Evolutionary conservation across 2,888 invertebrate genomes (phyloP).

Genomic region (Ectemnius continuus): DNA sequence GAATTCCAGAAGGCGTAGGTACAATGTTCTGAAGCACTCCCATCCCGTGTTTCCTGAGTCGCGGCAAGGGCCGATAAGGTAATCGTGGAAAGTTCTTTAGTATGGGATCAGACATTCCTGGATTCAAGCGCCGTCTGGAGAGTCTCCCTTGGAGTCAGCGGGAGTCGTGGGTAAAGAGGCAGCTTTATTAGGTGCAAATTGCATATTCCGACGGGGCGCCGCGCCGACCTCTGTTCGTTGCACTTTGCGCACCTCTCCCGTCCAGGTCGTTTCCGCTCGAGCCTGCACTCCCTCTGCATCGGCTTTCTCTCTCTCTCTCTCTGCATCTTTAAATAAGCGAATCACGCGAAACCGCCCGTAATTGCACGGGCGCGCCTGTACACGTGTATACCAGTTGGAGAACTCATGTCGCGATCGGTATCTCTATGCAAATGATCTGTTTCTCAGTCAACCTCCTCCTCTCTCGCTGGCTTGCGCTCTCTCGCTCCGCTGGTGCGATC

Average conservation of each 20-base stretch:
- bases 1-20: too few relatives aligned
- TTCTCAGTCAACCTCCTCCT: neutral
- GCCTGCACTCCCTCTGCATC: slow-evolving; percentile 24
- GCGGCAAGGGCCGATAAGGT: slow-evolving; percentile 19
- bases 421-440: slow-evolving; percentile 38
- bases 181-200: slow-evolving; percentile 67
- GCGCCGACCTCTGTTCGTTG: slow-evolving; percentile 15
- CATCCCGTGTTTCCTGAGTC: too few relatives aligned
- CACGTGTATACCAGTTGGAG: slow-evolving; percentile 34
- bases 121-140: too few relatives aligned
- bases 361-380: slow-evolving; percentile 20
- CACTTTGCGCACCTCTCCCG: slow-evolving; percentile 6
- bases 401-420: slow-evolving; percentile 33
- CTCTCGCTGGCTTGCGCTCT: neutral
- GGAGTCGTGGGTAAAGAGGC: slow-evolving; percentile 36
- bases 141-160: too few relatives aligned
- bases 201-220: slow-evolving; percentile 31
- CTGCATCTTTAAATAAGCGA: slow-evolving; percentile 42
- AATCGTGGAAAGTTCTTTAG: slow-evolving; percentile 34
- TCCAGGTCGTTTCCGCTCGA: slow-evolving; percentile 14
- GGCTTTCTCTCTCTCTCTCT: slow-evolving; percentile 27
- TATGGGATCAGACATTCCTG: neutral
- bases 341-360: slow-evolving; percentile 40
- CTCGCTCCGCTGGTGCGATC: neutral
- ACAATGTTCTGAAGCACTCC: too few relatives aligned